Evolutionary conservation across 2,113 vertebrate species (phyloP).

Genomic region (Cephalopholis sonnerati): DNA sequence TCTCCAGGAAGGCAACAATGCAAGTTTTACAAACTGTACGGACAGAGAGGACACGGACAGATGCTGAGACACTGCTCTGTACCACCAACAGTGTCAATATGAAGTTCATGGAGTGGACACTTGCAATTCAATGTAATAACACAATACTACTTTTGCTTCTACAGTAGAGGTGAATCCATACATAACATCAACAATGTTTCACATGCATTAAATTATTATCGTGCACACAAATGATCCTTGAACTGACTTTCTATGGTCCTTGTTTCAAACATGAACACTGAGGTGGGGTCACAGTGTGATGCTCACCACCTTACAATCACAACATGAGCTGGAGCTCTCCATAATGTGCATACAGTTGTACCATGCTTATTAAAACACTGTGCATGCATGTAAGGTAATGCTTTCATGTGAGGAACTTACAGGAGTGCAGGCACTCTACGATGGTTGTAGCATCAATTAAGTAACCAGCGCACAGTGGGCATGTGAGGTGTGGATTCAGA

Average conservation of each 20-base stretch:
- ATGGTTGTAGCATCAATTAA: conserved; percentile 96
- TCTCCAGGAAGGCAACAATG: conserved; percentile 95
- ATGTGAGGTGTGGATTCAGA: conserved; percentile 83
- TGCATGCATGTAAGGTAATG: conserved; percentile 20
- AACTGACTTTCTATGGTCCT: neutral
- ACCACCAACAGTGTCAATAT: neutral
- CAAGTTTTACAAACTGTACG: conserved; percentile 92
- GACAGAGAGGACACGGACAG: conserved; percentile 3
- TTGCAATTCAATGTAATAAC: too few species aligned
- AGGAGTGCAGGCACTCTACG: conserved; percentile 96
- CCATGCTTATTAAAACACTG: neutral
- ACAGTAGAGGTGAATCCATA: neutral
- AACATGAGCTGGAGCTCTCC: neutral
- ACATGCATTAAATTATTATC: neutral
- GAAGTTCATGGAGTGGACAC: neutral
- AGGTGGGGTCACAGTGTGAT: neutral
- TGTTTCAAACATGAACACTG: neutral
- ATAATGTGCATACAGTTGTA: neutral
- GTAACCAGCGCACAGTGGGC: conserved; percentile 93
- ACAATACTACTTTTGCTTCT: neutral
- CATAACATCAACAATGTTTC: neutral
- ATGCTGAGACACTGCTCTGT: neutral
- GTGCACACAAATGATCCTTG: neutral
- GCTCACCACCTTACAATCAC: neutral
- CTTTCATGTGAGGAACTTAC: conserved; percentile 83